Evolutionary conservation across 2,113 vertebrate genomes (phyloP), one percentile per base, ranked within the genome.

Genomic region (Casuarius casuarius): DNA sequence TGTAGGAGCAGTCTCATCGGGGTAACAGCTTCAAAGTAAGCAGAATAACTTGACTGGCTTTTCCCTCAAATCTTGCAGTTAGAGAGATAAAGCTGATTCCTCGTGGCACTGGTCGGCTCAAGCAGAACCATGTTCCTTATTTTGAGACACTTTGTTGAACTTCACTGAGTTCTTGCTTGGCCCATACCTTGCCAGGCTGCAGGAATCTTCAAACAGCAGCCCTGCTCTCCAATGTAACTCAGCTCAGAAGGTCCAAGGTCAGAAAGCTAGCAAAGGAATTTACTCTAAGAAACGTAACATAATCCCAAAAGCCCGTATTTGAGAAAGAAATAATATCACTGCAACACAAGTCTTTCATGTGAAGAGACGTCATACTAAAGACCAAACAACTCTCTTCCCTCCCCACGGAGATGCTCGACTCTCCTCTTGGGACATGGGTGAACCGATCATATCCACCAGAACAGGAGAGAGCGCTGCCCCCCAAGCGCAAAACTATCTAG

Each of bases 401-500:
- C 40, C 51, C 49, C 6, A 33, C 9, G 6, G 16, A 52, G 51
- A 29, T 16, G 46, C 54, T 28, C 25, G 35, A 22, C n/a, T 61
- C 31, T 15, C 29, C 42, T 85, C 46, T 46, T 78, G 21, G 21
- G 10, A 5, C 18, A 21, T 0, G 6, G 38, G 12, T 2, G 5
- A 71, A 56, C 2, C 22, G 49, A 77, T 51, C 5, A 2, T 17
- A 63, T 6, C 49, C 28, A 35, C 56, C 71, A 51, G 3, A 65
- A 44, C 4, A 40, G 38, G n/a, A 75, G 31, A 75, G 26, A 52
- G n/a, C 5, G 2, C 9, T 28, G 58, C 20, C 16, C 16, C 67
- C 21, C 17, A 44, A 42, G 52, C 1, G 3, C 14, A 56, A 5
- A 31, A 48, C 14, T 35, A 8, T 0, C 0, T 0, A 35, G 28